Evolutionary conservation across 2,797 vertebrate species (phyloP).

Genomic region (Naso thynnoides): DNA sequence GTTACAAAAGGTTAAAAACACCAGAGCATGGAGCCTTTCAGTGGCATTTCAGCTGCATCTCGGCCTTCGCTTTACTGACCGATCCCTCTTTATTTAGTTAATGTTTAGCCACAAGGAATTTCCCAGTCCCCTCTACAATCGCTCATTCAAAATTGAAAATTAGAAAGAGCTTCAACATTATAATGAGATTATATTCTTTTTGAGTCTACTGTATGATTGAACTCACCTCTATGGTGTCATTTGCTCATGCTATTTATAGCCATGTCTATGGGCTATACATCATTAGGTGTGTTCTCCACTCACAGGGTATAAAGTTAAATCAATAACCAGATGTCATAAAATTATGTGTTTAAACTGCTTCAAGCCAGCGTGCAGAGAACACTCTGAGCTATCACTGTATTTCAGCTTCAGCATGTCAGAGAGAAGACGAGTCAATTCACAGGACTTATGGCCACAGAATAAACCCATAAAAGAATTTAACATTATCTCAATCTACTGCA

Average conservation of each 20-base stretch:
- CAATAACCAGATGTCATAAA: constrained; percentile 74
- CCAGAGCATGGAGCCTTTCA: background rate
- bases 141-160: no score
- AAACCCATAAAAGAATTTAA: background rate
- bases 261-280: background rate
- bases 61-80: constrained; percentile 1
- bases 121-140: background rate
- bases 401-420: background rate
- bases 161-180: background rate
- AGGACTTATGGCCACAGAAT: no score
- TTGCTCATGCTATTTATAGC: background rate
- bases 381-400: background rate
- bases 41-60: background rate
- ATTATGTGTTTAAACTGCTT: constrained; percentile 12
- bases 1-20: constrained; percentile 17
- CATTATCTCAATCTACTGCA: background rate
- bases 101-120: constrained; percentile 44
- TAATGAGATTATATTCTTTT: background rate
- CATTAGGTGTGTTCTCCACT: background rate
- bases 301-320: constrained; percentile 60
- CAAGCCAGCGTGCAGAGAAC: background rate
- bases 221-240: background rate
- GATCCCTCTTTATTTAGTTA: constrained; percentile 36
- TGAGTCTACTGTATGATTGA: background rate
- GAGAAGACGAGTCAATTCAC: constrained; percentile 2